A percentile compares a stretch with the other conserved stretches of the same genome.
These are phyloP conservation scores for Pituophis catenifer DNA, from an alignment of 2,113 vertebrate species.

Conservation along the genomic window DNA sequence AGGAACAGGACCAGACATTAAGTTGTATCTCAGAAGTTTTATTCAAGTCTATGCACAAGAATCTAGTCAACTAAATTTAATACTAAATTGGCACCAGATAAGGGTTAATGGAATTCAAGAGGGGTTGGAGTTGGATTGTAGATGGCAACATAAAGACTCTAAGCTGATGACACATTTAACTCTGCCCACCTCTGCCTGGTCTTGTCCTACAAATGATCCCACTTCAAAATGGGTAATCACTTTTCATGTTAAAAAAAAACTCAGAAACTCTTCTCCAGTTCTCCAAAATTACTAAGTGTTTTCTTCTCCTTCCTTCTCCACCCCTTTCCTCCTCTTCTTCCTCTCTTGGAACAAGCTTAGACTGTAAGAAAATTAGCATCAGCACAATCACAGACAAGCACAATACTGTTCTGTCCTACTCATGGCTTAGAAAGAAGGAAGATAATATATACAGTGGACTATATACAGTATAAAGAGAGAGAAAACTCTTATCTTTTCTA, in stretches of 20 bases:
- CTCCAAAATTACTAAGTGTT: background rate
- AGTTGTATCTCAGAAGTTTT: background rate
- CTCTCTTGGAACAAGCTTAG: background rate
- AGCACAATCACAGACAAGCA: background rate
- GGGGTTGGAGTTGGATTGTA: background rate
- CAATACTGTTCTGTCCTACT: background rate
- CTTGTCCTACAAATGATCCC: background rate
- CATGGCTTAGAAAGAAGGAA: background rate
- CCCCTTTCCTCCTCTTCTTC: no score
- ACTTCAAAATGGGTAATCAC: accelerated
- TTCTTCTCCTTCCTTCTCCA: no score
- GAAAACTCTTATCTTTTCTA: no score
- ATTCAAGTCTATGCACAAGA: background rate
- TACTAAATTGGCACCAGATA: background rate
- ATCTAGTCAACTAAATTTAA: background rate
- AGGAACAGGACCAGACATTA: background rate
- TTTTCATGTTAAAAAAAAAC: background rate
- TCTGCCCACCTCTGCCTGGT: no score
- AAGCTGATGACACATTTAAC: no score
- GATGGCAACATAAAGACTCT: no score
- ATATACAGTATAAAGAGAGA: no score
- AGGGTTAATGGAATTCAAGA: background rate
- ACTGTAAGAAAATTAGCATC: background rate
- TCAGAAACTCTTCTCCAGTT: background rate
- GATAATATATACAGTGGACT: background rate